phyloP scores from a whole-genome alignment of 2,113 vertebrate genomes.

The Oxygymnocypris stewartii region DNA sequence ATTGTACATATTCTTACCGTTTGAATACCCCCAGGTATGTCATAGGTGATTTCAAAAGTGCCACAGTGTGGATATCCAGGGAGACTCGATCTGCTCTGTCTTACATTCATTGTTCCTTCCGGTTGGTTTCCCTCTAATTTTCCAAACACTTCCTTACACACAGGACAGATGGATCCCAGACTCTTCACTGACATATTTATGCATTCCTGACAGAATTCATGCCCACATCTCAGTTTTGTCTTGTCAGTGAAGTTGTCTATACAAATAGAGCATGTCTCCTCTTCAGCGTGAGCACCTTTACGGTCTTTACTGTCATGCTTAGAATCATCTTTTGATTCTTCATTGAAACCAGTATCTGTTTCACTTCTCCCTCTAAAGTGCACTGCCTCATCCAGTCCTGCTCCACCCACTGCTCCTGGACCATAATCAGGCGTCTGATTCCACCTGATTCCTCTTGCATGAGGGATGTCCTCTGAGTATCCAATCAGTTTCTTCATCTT shows the following conservation, averaged over 20 bases:
- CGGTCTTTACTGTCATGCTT: not conserved
- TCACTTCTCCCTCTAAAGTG: rapidly evolving
- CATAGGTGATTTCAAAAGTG: not conserved
- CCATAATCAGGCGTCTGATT: not conserved
- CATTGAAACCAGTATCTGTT: not conserved
- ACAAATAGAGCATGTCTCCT: conserved; percentile 64
- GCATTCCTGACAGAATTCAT: conserved; percentile 68
- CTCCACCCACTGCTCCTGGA: conserved; percentile 11
- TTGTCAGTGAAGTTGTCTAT: conserved; percentile 51
- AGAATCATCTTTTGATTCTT: not conserved
- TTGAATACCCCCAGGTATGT: not conserved
- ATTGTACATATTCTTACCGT: not conserved
- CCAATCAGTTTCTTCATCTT: conserved; percentile 36
- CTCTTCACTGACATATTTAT: rapidly evolving
- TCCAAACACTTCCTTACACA: conserved; percentile 71
- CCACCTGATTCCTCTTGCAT: not conserved
- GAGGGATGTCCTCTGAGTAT: not conserved
- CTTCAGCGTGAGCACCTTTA: conserved; percentile 11
- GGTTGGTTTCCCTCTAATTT: conserved; percentile 68
- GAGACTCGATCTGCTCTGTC: rapidly evolving
- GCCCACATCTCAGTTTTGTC: conserved; percentile 58
- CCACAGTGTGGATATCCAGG: conserved; percentile 45
- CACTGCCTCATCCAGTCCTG: not conserved
- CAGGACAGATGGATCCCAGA: conserved; percentile 62
- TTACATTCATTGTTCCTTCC: rapidly evolving